phyloP scores from a whole-genome alignment of 2,113 vertebrate genomes.

The Cercopithecus mona region DNA sequence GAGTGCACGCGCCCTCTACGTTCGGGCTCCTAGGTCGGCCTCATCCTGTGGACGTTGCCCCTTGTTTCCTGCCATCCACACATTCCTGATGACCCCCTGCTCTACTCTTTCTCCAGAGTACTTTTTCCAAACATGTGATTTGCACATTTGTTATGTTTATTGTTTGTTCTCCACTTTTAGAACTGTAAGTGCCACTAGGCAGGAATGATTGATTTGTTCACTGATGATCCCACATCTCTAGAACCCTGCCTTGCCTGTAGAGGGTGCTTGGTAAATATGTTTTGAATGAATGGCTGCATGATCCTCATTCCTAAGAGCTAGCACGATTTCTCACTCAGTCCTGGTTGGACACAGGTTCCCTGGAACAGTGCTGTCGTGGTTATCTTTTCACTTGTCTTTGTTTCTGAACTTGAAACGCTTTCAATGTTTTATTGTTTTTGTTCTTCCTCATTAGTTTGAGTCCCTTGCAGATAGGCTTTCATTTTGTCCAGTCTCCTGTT shows the following conservation, averaged over 20 bases:
- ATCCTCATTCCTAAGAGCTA: not conserved
- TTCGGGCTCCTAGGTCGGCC: not conserved
- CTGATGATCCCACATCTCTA: not conserved
- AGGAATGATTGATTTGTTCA: not conserved
- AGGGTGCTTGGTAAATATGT: not conserved
- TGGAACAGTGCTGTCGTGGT: too few relatives aligned
- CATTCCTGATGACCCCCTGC: too few relatives aligned
- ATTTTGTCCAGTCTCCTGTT: not conserved
- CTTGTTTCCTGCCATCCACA: not conserved
- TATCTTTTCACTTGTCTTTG: not conserved
- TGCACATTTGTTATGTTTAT: accelerated
- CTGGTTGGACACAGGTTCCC: too few relatives aligned
- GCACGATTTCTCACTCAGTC: not conserved
- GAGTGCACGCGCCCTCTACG: accelerated
- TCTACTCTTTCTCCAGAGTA: not conserved
- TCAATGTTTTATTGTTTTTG: not conserved
- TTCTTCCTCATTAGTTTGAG: not conserved
- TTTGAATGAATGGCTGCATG: not conserved
- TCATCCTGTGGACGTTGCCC: not conserved
- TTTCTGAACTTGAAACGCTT: not conserved
- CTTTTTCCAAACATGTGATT: not conserved
- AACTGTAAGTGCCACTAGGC: accelerated
- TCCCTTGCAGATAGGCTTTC: not conserved
- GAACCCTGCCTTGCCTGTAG: not conserved
- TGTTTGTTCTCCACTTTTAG: not conserved